Conservation (phyloP, 2,113 vertebrate genomes). For the Coracopsis vasa region DNA sequence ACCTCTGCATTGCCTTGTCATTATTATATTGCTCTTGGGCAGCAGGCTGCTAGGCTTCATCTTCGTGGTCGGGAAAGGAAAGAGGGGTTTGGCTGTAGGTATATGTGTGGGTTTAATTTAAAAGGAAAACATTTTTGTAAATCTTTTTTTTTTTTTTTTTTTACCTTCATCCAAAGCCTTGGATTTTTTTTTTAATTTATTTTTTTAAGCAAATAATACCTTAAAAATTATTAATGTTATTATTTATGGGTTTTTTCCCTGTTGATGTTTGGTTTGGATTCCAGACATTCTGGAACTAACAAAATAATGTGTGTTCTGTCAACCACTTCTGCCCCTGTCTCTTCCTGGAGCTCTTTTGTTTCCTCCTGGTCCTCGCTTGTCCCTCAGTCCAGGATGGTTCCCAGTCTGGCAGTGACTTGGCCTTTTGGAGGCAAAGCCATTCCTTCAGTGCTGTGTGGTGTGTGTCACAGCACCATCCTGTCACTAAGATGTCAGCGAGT, state of each 20-base stretch:
- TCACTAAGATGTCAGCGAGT: accelerated
- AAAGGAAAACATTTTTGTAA: background rate
- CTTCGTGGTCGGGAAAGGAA: background rate
- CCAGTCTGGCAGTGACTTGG: background rate
- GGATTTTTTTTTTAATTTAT: background rate
- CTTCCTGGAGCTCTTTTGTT: background rate
- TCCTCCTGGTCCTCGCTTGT: background rate
- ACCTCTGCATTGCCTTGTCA: background rate
- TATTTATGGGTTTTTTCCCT: background rate
- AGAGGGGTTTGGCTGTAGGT: background rate
- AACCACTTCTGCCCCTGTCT: background rate
- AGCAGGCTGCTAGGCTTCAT: background rate
- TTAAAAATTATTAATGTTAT: background rate
- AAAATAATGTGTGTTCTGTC: background rate
- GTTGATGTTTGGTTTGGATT: background rate
- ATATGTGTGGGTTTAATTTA: background rate
- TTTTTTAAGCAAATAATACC: background rate
- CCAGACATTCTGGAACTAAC: background rate
- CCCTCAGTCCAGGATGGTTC: background rate
- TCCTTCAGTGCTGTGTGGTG: background rate
- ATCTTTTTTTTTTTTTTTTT: background rate
- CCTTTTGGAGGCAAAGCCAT: background rate
- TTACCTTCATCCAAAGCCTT: background rate
- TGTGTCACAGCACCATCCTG: background rate
- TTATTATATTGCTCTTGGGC: background rate